Evolutionary conservation across 2,888 invertebrate genomes (phyloP).

Genomic region (Pheosia tremula): DNA sequence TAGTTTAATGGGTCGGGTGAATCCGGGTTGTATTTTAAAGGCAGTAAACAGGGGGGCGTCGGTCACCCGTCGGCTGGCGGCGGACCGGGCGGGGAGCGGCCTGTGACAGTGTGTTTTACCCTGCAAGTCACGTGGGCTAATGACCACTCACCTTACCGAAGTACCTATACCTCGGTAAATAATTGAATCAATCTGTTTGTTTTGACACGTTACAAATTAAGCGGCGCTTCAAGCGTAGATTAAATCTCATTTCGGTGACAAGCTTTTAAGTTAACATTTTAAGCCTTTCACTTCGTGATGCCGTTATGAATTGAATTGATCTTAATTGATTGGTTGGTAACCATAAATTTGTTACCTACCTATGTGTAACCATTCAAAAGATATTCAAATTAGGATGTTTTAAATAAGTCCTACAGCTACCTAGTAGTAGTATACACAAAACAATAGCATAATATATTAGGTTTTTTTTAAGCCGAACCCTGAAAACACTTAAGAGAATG

Average conservation of each 20-base stretch:
- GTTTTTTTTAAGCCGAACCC: no score
- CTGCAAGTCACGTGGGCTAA: conserved; percentile 79
- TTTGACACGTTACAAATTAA: conserved; percentile 65
- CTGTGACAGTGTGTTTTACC: conserved; percentile 61
- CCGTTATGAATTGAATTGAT: conserved; percentile 5
- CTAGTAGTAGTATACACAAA: no score
- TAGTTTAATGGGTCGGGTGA: conserved; percentile 68
- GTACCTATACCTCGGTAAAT: conserved; percentile 59
- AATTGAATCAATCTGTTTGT: conserved; percentile 69
- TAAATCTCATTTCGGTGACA: conserved; percentile 37
- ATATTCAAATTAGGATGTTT: no score
- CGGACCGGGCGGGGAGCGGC: conserved; percentile 44
- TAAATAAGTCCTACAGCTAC: no score
- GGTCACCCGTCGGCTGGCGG: conserved; percentile 31
- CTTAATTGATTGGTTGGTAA: no score
- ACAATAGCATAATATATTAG: no score
- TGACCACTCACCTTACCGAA: conserved; percentile 64
- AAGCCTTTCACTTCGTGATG: conserved; percentile 15
- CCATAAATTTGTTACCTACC: no score
- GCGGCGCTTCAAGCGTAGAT: conserved; percentile 45
- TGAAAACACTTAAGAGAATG: no score
- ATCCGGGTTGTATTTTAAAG: conserved; percentile 55
- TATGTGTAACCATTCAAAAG: no score
- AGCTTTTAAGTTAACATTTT: conserved; percentile 22
- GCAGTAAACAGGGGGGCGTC: conserved; percentile 50